phyloP scores from a whole-genome alignment of 1,140 invertebrate species.

The Brachionus rotundiformis region DNA sequence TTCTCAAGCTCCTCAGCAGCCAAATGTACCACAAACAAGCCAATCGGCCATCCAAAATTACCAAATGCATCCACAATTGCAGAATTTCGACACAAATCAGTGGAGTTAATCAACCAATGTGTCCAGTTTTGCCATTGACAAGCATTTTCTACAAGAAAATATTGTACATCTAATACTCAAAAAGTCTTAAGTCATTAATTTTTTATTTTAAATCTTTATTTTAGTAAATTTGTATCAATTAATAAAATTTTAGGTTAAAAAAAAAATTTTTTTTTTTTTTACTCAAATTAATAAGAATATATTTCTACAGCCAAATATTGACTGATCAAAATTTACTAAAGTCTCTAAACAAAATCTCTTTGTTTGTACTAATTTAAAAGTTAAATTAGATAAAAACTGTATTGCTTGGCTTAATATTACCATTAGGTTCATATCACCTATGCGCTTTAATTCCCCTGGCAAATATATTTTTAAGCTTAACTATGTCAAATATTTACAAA shows the following conservation, averaged over 20 bases:
- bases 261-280: background rate
- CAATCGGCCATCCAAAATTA: background rate
- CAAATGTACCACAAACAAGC: background rate
- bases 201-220: background rate
- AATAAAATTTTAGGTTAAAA: background rate
- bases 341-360: background rate
- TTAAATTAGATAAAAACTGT: too few relatives aligned
- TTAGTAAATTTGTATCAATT: background rate
- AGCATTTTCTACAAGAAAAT: background rate
- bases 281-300: too few relatives aligned
- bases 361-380: background rate
- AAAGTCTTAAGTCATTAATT: background rate
- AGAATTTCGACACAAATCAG: background rate
- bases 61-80: background rate
- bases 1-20: too few relatives aligned
- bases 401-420: background rate
- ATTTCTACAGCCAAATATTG: background rate
- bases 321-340: background rate
- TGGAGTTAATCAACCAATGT: background rate
- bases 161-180: conserved; percentile 36
- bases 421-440: background rate
- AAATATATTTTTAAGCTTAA: background rate
- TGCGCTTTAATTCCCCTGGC: background rate
- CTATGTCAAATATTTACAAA: conserved; percentile 7
- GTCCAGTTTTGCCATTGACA: background rate